A percentile compares a stretch with the other conserved stretches of the same genome.
Conservation (phyloP, 2,888 invertebrate genomes). For the Cataglyphis cursor region DNA sequence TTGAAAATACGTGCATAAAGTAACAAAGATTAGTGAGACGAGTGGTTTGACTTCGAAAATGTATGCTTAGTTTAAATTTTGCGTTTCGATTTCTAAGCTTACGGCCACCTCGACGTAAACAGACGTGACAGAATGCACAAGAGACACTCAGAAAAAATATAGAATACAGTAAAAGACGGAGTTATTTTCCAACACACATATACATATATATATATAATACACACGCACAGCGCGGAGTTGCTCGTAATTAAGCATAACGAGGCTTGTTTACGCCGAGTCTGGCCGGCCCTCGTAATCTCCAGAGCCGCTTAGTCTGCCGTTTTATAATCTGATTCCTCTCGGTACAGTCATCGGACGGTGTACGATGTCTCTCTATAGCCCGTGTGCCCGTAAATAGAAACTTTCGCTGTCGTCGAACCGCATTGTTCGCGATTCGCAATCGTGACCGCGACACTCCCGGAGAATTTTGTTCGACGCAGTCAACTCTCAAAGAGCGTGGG, state of each 20-base stretch:
- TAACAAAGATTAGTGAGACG: background rate
- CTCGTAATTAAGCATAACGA: slow-evolving; percentile 79
- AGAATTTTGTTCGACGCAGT: background rate
- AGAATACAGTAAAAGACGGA: background rate
- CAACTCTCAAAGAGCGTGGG: slow-evolving; percentile 1
- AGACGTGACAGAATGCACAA: background rate
- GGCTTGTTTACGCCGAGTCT: slow-evolving; percentile 76
- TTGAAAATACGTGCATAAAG: background rate
- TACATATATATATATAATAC: background rate
- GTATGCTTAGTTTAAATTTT: slow-evolving; percentile 10
- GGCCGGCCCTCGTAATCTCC: slow-evolving; percentile 75
- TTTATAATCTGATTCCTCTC: slow-evolving; percentile 77
- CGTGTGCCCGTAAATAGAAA: slow-evolving; percentile 51
- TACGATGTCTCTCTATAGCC: slow-evolving; percentile 53
- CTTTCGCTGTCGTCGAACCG: slow-evolving; percentile 42
- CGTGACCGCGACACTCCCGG: slow-evolving; percentile 33
- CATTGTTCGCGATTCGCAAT: slow-evolving; percentile 43
- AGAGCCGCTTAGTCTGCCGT: slow-evolving; percentile 78
- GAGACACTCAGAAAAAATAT: slow-evolving; percentile 11
- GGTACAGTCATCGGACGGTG: slow-evolving; percentile 63
- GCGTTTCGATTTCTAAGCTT: background rate
- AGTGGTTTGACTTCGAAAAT: background rate
- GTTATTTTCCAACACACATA: background rate
- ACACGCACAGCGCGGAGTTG: slow-evolving; percentile 55
- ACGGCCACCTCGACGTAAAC: background rate